Conservation (phyloP, 2,113 vertebrate species). For the Phalacrocorax brasilianus region DNA sequence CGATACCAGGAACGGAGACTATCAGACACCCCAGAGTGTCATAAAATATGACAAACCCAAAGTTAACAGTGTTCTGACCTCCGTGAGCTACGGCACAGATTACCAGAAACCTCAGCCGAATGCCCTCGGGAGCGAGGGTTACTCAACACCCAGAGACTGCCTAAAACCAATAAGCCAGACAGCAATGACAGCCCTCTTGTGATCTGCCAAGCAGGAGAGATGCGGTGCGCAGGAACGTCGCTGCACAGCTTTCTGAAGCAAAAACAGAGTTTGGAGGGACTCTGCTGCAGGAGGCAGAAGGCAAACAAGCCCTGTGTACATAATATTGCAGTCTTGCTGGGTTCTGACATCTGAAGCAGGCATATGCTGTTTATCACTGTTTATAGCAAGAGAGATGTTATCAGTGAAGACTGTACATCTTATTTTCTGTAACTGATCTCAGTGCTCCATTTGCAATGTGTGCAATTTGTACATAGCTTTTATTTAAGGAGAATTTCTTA, state of each 20-base stretch:
- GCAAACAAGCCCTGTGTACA: slow-evolving; percentile 71
- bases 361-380: slow-evolving; percentile 46
- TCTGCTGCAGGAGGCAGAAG: slow-evolving; percentile 50
- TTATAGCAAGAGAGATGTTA: slow-evolving; percentile 60
- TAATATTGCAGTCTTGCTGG: slow-evolving; percentile 65
- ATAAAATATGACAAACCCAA: slow-evolving; percentile 81
- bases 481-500: slow-evolving; percentile 75
- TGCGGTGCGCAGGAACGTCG: neutral
- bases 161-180: slow-evolving; percentile 68
- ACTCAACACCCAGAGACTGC: slow-evolving; percentile 79
- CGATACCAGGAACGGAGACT: slow-evolving; percentile 43
- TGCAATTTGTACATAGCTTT: slow-evolving; percentile 80
- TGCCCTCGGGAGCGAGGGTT: slow-evolving; percentile 51
- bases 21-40: slow-evolving; percentile 75
- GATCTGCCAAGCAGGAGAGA: slow-evolving; percentile 11
- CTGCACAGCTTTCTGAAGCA: slow-evolving; percentile 35
- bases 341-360: slow-evolving; percentile 54
- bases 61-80: slow-evolving; percentile 7
- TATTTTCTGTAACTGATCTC: slow-evolving; percentile 71
- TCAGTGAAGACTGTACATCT: slow-evolving; percentile 59
- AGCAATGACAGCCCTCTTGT: slow-evolving; percentile 72
- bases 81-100: slow-evolving; percentile 13
- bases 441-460: slow-evolving; percentile 69
- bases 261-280: slow-evolving; percentile 40
- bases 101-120: slow-evolving; percentile 70